Percentiles rank a stretch among this genome's conserved stretches.
Conservation (phyloP, 2,888 invertebrate species). For the Macropis europaea region DNA sequence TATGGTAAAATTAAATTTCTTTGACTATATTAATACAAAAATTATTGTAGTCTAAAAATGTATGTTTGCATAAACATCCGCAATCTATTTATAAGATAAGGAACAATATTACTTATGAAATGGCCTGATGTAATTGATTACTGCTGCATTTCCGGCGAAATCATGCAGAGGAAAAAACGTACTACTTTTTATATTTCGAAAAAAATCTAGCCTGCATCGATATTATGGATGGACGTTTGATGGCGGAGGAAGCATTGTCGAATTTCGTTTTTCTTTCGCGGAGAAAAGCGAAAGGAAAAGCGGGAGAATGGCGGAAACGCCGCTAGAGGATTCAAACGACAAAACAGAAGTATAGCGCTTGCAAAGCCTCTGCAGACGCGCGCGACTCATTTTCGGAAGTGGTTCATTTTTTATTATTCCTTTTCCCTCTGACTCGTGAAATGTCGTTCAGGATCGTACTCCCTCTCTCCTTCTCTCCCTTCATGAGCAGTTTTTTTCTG, state of each 20-base stretch:
- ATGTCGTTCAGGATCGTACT: slow-evolving; percentile 35
- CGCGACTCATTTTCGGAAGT: slow-evolving; percentile 68
- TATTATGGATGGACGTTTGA: too few species aligned
- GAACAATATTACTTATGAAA: too few species aligned
- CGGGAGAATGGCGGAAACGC: neutral
- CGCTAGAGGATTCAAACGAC: slow-evolving; percentile 51
- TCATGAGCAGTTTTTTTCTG: neutral
- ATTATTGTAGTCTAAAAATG: too few species aligned
- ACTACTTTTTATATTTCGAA: too few species aligned
- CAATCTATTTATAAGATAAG: too few species aligned
- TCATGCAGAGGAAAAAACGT: too few species aligned
- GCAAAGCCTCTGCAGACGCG: slow-evolving; percentile 57
- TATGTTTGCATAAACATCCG: too few species aligned
- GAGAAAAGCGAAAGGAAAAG: neutral
- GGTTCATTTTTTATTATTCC: slow-evolving; percentile 67
- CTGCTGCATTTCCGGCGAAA: too few species aligned
- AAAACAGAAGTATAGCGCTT: slow-evolving; percentile 59
- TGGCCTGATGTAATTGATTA: too few species aligned
- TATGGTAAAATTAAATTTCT: too few species aligned
- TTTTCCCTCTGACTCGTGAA: slow-evolving; percentile 23
- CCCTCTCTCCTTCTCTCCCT: slow-evolving; percentile 12
- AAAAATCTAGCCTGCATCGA: too few species aligned
- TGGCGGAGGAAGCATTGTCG: neutral
- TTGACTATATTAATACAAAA: too few species aligned
- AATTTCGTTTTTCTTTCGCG: slow-evolving; percentile 31